phyloP scores from a whole-genome alignment of 2,888 invertebrate species.

The Trissolcus japonicus region DNA sequence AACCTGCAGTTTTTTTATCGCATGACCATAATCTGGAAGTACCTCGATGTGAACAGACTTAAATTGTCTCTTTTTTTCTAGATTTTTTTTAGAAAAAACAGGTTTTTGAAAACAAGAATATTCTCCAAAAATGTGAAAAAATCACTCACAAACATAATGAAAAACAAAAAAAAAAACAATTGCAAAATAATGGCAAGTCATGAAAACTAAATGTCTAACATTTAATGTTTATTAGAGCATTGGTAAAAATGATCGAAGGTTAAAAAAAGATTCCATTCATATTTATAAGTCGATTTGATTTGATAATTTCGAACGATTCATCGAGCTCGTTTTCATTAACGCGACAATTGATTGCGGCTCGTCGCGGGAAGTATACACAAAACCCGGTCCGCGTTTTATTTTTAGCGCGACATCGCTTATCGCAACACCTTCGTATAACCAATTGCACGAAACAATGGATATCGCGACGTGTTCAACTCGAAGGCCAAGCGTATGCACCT shows the following conservation, averaged over 20 bases:
- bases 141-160: no score
- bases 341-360: conserved; percentile 41
- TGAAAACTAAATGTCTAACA: no score
- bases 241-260: neutral
- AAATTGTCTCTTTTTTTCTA: conserved; percentile 20
- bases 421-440: conserved; percentile 61
- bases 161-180: no score
- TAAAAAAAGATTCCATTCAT: conserved; percentile 15
- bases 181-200: no score
- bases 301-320: conserved; percentile 2
- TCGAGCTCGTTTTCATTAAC: conserved; percentile 34
- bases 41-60: conserved; percentile 37
- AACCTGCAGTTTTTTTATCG: conserved; percentile 58
- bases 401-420: conserved; percentile 62
- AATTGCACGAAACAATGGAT: conserved; percentile 61
- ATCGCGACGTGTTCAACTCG: conserved; percentile 55
- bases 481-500: conserved; percentile 56
- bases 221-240: no score
- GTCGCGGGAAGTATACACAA: conserved; percentile 28
- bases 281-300: conserved; percentile 13
- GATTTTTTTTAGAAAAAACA: no score
- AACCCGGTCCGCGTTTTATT: conserved; percentile 57
- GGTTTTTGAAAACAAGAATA: neutral
- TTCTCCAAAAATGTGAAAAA: no score
- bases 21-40: conserved; percentile 53